A percentile compares a stretch with the other conserved stretches of the same genome.
Evolutionary conservation across 1,140 invertebrate species (phyloP).

Genomic region (Phthorimaea operculella): DNA sequence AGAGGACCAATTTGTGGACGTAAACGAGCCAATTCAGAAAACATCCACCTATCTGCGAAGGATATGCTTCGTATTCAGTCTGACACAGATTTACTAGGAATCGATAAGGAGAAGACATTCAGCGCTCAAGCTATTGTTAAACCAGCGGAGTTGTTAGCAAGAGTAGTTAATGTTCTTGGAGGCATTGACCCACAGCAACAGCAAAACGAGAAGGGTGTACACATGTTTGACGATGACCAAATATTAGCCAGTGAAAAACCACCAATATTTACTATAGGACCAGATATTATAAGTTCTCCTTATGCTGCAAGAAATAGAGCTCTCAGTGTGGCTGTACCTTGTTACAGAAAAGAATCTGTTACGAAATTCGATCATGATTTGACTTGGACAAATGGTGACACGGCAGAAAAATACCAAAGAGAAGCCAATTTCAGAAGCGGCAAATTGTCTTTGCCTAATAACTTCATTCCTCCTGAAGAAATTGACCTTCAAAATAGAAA

Average conservation of each 20-base stretch:
- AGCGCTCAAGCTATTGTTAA: constrained; percentile 73
- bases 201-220: constrained; percentile 62
- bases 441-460: constrained; percentile 49
- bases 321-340: constrained; percentile 61
- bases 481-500: constrained; percentile 32
- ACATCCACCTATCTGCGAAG: constrained; percentile 55
- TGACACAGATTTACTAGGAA: constrained; percentile 79
- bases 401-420: constrained; percentile 69
- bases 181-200: constrained; percentile 68
- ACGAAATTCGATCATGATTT: constrained; percentile 66
- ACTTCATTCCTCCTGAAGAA: constrained; percentile 14
- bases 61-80: constrained; percentile 74
- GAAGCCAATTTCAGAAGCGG: constrained; percentile 61
- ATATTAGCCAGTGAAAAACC: constrained; percentile 75
- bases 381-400: constrained; percentile 76
- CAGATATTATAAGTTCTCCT: constrained; percentile 57
- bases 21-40: constrained; percentile 73
- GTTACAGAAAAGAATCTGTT: constrained; percentile 54
- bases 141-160: constrained; percentile 77
- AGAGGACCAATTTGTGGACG: constrained; percentile 63
- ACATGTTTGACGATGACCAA: constrained; percentile 75
- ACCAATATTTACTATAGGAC: constrained; percentile 68
- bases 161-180: constrained; percentile 79
- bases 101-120: constrained; percentile 82
- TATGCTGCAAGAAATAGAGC: constrained; percentile 64